Percentiles rank a stretch among this genome's conserved stretches.
Evolutionary conservation across 2,113 vertebrate species (phyloP).

Genomic region (Thomomys bottae): DNA sequence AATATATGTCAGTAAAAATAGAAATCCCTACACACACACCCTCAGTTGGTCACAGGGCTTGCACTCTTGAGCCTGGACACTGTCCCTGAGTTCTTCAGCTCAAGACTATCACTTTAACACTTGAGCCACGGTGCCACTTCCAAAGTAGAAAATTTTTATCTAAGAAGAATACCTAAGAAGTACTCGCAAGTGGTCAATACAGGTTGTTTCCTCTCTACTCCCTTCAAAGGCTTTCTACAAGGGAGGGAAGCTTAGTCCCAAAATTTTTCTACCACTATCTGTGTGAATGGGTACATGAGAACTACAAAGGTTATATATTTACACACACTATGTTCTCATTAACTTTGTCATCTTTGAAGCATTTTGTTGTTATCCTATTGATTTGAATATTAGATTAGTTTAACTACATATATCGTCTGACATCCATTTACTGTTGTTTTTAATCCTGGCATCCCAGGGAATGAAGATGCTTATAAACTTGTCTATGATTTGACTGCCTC

Average conservation of each 20-base stretch:
- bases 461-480: conserved; percentile 28
- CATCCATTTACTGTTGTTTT: not conserved
- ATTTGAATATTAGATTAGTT: conserved; percentile 50
- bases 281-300: not conserved
- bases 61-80: no score
- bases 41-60: no score
- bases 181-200: not conserved
- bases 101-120: no score
- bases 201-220: not conserved
- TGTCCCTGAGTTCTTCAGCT: no score
- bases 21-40: no score
- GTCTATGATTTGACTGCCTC: conserved; percentile 1
- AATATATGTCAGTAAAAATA: no score
- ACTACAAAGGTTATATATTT: not conserved
- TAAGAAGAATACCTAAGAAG: no score
- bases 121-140: no score
- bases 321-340: not conserved
- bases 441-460: not conserved
- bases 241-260: not conserved
- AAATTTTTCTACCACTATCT: not conserved
- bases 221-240: not conserved
- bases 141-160: no score
- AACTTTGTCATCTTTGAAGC: conserved; percentile 35
- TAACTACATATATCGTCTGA: conserved; percentile 33
- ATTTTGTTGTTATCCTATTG: conserved; percentile 53